Base-by-base conservation (phyloP, 2,888 invertebrate genomes). In the Ethmia dodecea region DNA sequence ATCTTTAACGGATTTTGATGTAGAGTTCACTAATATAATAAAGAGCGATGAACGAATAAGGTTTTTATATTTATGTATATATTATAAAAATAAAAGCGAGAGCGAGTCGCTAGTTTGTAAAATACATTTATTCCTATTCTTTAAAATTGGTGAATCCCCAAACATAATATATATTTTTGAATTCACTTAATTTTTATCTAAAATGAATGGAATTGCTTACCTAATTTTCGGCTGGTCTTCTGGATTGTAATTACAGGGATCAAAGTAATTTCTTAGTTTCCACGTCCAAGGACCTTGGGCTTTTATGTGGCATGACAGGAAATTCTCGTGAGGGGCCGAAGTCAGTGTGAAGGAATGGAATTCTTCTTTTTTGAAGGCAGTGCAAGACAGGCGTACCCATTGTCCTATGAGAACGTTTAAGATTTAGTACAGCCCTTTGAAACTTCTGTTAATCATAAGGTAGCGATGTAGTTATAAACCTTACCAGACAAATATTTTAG, bases 321-420 rank as follows among this genome's bases (percentile, higher is more conserved):
- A 96, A 73, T 97, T 96, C 73, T 98, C 97, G 60, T 98, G 98
- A 0, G 98, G 98, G 0, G 97, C 97, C 8, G 97, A 98, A 0
- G 98, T 98, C 32, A 98, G 74, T 0, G 98, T 98, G 71, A 98
- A 97, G 9, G 97, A 97, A 72, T 98, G 98, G 77, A 95, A 97
- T 73, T 98, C 98, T 55, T 93, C 92, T 6, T 93, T 92, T 41
- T 92, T 90, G 64, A 97, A 95, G 0, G 94, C 94, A 0, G 97
- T 97, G 61, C 98, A 98, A 0, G 96, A 93, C 5, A 98, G 77
- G 1, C 98, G 90, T 5, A 97, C 95, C 96, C 96, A 96, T 72
- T 96, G 96, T n/a, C 96, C 96, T 87, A n/a, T n/a, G 12, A 8
- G 13, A 13, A 33, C 30, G 5, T 12, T 29, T 3, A 29, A 8